Conservation (phyloP, 1,140 invertebrate species). For the Drosophila sulfurigaster region DNA sequence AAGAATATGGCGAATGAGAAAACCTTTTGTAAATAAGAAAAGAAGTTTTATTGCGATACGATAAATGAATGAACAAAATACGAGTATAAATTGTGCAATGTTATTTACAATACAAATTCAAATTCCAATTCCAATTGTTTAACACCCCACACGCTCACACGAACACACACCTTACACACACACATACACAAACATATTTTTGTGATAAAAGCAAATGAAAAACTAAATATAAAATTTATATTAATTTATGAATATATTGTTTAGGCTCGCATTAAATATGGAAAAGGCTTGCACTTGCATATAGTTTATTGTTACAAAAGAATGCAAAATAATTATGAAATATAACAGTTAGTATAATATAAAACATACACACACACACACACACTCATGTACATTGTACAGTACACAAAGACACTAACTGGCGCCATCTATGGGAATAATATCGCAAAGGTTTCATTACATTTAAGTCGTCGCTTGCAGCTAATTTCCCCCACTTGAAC, state of each 20-base stretch:
- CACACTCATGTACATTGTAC: neutral
- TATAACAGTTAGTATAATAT: neutral
- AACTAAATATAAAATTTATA: too few species aligned
- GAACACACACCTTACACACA: conserved; percentile 19
- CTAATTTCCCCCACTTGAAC: conserved; percentile 48
- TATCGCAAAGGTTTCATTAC: conserved; percentile 72
- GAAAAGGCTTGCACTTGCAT: conserved; percentile 60
- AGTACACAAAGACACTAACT: neutral
- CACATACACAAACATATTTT: conserved; percentile 31
- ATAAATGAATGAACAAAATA: conserved; percentile 23
- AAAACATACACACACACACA: conserved; percentile 1
- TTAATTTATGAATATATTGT: conserved; percentile 40
- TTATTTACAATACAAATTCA: conserved; percentile 28
- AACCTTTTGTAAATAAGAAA: conserved; percentile 37
- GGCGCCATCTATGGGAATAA: conserved; percentile 18
- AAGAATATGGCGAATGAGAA: neutral
- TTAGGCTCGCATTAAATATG: conserved; percentile 50
- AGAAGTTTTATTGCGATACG: conserved; percentile 13
- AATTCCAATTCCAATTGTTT: conserved; percentile 36
- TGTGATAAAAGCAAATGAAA: conserved; percentile 41
- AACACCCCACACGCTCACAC: conserved; percentile 29
- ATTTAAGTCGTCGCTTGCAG: conserved; percentile 58
- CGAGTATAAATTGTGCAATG: conserved; percentile 25
- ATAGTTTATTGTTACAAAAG: conserved; percentile 30
- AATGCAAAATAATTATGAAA: conserved; percentile 10